These are phyloP conservation scores for Melikaiella ostensackeni DNA, from an alignment of 2,888 invertebrate species.

Conservation along the genomic window DNA sequence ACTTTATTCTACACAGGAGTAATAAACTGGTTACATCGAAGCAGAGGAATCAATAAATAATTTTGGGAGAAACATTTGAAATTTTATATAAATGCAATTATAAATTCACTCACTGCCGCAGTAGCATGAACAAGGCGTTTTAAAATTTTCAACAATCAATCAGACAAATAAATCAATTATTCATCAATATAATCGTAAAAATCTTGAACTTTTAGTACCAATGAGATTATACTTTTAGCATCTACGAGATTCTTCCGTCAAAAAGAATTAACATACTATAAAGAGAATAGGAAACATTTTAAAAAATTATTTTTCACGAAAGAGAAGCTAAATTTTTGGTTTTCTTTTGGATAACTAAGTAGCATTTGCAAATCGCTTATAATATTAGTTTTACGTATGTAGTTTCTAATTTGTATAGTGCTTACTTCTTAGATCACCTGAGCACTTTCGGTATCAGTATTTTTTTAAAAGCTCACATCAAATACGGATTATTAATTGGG, in stretches of 20 bases:
- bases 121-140: not conserved
- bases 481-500: not conserved
- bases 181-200: not conserved
- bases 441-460: conserved; percentile 16
- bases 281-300: not conserved
- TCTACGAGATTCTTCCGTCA: not conserved
- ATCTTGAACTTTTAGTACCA: no score
- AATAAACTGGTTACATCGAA: not conserved
- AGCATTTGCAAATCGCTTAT: not conserved
- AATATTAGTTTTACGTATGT: not conserved
- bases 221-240: not conserved
- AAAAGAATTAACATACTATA: not conserved
- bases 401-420: not conserved
- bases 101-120: not conserved
- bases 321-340: not conserved
- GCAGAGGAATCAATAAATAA: not conserved
- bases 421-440: conserved; percentile 21
- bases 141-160: not conserved
- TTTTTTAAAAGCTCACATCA: conserved; percentile 13
- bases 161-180: no score
- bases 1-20: not conserved
- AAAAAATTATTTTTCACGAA: not conserved
- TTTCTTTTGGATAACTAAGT: not conserved
- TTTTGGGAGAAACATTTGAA: not conserved
- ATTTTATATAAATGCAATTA: not conserved